Base-by-base conservation (phyloP, 2,797 vertebrate species). In the Botia kubotai region DNA sequence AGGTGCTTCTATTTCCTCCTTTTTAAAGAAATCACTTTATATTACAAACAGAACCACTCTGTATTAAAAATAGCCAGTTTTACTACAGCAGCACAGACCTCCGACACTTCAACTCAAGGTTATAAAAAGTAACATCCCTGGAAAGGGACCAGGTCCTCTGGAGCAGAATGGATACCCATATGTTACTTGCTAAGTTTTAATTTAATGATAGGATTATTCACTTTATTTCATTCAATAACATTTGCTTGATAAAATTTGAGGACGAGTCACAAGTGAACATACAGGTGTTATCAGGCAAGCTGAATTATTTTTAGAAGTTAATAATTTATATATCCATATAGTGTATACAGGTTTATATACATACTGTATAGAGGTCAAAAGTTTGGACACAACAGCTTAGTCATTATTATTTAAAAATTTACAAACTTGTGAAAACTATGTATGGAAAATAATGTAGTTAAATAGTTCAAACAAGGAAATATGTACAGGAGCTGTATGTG, bases 151-250 rank as follows among this genome's bases (percentile, higher is more conserved):
- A 62, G 63, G 36, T 73, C 66, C 73, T 73, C 62, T 76, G n/a
- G 62, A 74, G 68, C 19, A 21, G 70, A 82, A 81, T 75, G 83
- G 77, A 82, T 68, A 62, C 66, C 58, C 67, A 55, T 68, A 67
- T 69, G 83, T 86, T 83, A 83, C 65, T 69, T 69, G 48, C 46
- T 53, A 57, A 72, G 65, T 82, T 84, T 77, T 69, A 76, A 72
- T 85, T 87, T 88, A 90, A 84, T 84, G 71, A 79, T 46, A 70
- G 60, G 17, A 72, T 71, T 33, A 72, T 69, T 11, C 60, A 23
- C 46, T 79, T 74, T 65, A 43, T 26, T 68, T 68, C 19, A 8
- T 60, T 36, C 36, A 67, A 58, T 62, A 82, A 33, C 60, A 77
- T 75, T 60, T 72, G 62, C 39, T 16, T 39, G 36, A 76, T 76